Evolutionary conservation across 2,888 invertebrate species (phyloP).

Genomic region (Mythimna vitellina): DNA sequence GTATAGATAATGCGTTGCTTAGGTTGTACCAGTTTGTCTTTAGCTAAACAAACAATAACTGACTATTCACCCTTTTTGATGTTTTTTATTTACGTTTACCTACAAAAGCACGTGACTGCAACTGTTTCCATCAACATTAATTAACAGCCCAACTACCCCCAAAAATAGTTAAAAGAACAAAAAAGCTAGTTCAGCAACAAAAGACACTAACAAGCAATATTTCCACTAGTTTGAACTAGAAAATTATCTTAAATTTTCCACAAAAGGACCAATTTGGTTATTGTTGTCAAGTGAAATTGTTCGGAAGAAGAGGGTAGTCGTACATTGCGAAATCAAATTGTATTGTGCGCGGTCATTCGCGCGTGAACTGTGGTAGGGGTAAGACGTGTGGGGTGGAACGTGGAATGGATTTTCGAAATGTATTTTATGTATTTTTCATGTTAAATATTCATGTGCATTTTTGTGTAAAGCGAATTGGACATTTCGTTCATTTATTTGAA

Average conservation of each 20-base stretch:
- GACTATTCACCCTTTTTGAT: background rate
- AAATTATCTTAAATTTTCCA: slow-evolving; percentile 72
- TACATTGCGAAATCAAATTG: slow-evolving; percentile 83
- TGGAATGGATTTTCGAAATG: slow-evolving; percentile 36
- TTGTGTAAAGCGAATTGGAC: background rate
- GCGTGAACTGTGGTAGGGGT: slow-evolving; percentile 76
- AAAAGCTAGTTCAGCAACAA: slow-evolving; percentile 68
- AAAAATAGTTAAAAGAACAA: slow-evolving; percentile 58
- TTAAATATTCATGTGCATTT: slow-evolving; percentile 30
- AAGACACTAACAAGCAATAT: slow-evolving; percentile 69
- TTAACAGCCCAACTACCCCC: slow-evolving; percentile 14
- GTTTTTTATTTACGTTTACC: background rate
- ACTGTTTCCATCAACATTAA: slow-evolving; percentile 25
- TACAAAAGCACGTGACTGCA: slow-evolving; percentile 4
- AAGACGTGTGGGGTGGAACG: slow-evolving; percentile 67
- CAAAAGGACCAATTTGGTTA: slow-evolving; percentile 79
- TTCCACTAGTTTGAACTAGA: slow-evolving; percentile 76
- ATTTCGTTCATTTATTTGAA: background rate
- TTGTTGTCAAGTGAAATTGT: slow-evolving; percentile 81
- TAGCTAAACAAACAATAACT: background rate
- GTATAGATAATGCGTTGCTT: too few relatives aligned
- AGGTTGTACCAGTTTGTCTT: too few relatives aligned
- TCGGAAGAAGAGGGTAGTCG: slow-evolving; percentile 84
- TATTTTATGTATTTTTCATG: slow-evolving; percentile 49
- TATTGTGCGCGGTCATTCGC: slow-evolving; percentile 83